Conservation (phyloP, 1,140 invertebrate genomes). For the Saxidomus purpurata region DNA sequence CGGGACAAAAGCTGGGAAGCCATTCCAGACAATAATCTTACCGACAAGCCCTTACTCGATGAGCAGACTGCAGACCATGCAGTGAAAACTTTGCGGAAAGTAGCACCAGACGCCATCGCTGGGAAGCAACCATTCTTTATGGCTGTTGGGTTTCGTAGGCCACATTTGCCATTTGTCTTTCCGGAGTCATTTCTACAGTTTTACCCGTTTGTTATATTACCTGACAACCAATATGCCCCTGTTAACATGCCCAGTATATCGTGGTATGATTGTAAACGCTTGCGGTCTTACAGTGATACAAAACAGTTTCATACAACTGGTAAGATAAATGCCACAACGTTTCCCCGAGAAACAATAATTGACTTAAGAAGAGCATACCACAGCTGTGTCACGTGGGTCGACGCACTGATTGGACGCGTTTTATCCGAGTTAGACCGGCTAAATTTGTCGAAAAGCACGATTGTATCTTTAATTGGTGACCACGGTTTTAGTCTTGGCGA, state of each 20-base stretch:
- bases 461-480: slow-evolving; percentile 93
- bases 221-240: slow-evolving; percentile 65
- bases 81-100: slow-evolving; percentile 7
- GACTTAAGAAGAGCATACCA: slow-evolving; percentile 86
- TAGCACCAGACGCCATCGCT: not conserved
- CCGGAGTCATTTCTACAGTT: slow-evolving; percentile 90
- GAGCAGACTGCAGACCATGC: slow-evolving; percentile 44
- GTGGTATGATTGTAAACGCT: slow-evolving; percentile 58
- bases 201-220: slow-evolving; percentile 67
- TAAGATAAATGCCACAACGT: slow-evolving; percentile 21
- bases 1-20: slow-evolving; percentile 44
- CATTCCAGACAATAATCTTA: not conserved
- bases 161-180: slow-evolving; percentile 95
- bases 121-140: slow-evolving; percentile 87
- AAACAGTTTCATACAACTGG: slow-evolving; percentile 26
- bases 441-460: slow-evolving; percentile 89
- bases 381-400: slow-evolving; percentile 87
- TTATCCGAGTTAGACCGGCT: slow-evolving; percentile 88
- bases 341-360: slow-evolving; percentile 19
- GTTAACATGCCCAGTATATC: slow-evolving; percentile 67
- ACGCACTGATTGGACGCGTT: slow-evolving; percentile 92
- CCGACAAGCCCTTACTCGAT: slow-evolving; percentile 33
- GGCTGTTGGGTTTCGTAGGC: slow-evolving; percentile 94
- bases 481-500: slow-evolving; percentile 96
- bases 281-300: slow-evolving; percentile 42